phyloP scores from a whole-genome alignment of 2,888 invertebrate species.

The Rhogogaster chlorosoma region DNA sequence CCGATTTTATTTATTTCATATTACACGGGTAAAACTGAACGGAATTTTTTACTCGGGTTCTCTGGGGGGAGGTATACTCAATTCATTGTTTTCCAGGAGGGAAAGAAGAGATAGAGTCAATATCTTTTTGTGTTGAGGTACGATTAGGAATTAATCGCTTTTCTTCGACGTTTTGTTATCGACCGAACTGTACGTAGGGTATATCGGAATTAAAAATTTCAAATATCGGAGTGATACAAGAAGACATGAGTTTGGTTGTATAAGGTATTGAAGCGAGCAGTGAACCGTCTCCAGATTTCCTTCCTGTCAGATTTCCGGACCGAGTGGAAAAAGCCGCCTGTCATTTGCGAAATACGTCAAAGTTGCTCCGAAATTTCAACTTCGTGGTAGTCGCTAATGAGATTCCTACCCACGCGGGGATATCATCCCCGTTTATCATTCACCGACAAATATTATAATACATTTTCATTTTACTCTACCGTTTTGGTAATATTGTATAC shows the following conservation, averaged over 20 bases:
- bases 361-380: not conserved
- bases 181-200: not conserved
- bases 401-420: not conserved
- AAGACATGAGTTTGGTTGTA: not conserved
- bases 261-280: not conserved
- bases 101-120: not conserved
- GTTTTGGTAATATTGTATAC: not conserved
- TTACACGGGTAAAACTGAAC: not conserved
- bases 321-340: not conserved
- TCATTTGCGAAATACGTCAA: constrained; percentile 11
- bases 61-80: not conserved
- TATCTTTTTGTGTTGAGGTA: not conserved
- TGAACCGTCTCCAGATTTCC: not conserved
- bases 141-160: not conserved
- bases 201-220: not conserved
- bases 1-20: not conserved
- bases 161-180: not conserved
- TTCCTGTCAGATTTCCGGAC: not conserved
- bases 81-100: not conserved
- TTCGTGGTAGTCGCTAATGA: not conserved
- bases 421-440: not conserved
- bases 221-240: not conserved
- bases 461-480: not conserved
- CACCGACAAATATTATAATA: constrained; percentile 11
- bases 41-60: not conserved